These are phyloP conservation scores for Dexiosoma caninum DNA, from an alignment of 2,888 invertebrate genomes.

Conservation along the genomic window DNA sequence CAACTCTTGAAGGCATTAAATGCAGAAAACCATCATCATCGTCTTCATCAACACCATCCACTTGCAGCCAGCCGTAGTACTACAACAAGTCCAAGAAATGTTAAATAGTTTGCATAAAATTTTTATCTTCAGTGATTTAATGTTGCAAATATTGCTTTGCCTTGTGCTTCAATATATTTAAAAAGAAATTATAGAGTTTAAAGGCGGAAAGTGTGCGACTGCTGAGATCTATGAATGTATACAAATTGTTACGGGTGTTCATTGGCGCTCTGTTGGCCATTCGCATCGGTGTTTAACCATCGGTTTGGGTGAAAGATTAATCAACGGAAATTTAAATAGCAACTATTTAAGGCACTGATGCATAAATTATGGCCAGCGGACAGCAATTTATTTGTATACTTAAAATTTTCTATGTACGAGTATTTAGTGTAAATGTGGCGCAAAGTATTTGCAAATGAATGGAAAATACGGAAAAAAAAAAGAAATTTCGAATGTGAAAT, in stretches of 20 bases:
- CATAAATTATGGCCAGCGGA: constrained; percentile 56
- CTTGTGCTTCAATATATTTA: background rate
- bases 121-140: background rate
- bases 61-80: background rate
- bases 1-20: constrained; percentile 7
- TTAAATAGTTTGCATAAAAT: constrained; percentile 39
- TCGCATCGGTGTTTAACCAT: constrained; percentile 46
- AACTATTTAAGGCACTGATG: constrained; percentile 55
- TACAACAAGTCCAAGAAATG: constrained; percentile 7
- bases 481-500: background rate
- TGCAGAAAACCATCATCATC: background rate
- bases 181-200: constrained; percentile 15
- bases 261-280: background rate
- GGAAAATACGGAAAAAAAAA: background rate
- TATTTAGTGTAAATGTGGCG: constrained; percentile 41
- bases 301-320: constrained; percentile 59
- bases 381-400: constrained; percentile 33
- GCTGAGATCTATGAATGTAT: background rate
- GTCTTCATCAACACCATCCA: background rate
- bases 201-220: constrained; percentile 9
- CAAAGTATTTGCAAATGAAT: constrained; percentile 43
- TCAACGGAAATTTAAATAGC: constrained; percentile 62
- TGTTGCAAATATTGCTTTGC: background rate
- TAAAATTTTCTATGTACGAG: background rate
- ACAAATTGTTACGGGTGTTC: background rate